Base-by-base conservation (phyloP, 1,140 invertebrate genomes). In the Papilio polyxenes region DNA sequence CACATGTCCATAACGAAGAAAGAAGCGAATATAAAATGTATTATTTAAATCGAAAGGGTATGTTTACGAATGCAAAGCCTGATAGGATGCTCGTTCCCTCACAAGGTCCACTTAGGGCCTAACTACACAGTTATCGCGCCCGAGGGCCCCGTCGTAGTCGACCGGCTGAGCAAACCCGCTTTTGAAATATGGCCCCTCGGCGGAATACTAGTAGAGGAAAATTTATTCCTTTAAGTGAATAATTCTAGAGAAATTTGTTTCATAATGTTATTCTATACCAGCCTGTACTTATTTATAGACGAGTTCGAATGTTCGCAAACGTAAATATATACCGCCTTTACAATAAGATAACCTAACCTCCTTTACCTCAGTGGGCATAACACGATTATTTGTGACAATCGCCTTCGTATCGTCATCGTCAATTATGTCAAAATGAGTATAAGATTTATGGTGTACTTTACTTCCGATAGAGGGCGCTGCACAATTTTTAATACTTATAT, bases 71-170 rank as follows among this genome's bases (percentile, higher is more conserved):
- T 77, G 44, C 75, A 77, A 53, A 53, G 49, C 49, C 75, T 77
- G 75, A 77, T 77, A 77, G 75, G 75, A 77, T 77, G 13, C 75
- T 77, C 49, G 75, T 49, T 15, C 11, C 75, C 75, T n/a, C 17
- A 77, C 20, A 77, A 77, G 75, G 49, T 77, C 75, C 75, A 77
- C 75, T 77, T 77, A 77, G 75, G 75, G 49, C 48, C 75, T 77
- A 53, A 77, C 49, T 77, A 53, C 49, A 56, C 75, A 17, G 44
- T 77, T 77, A 77, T 77, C 44, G 20, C 75, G 13, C 75, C 75
- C 75, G 13, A 49, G 75, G 75, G 75, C 44, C 75, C 48, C 75
- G 49, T 77, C 23, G 23, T 31, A 31, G 23, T 49, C 48, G 20
- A 49, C 49, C 75, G 48, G 75, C 75, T 53, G 15, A 77, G 49